Percentiles rank a stretch among this genome's conserved stretches.
Evolutionary conservation across 2,113 vertebrate species (phyloP).

Genomic region (Coptodon bakossiorum): DNA sequence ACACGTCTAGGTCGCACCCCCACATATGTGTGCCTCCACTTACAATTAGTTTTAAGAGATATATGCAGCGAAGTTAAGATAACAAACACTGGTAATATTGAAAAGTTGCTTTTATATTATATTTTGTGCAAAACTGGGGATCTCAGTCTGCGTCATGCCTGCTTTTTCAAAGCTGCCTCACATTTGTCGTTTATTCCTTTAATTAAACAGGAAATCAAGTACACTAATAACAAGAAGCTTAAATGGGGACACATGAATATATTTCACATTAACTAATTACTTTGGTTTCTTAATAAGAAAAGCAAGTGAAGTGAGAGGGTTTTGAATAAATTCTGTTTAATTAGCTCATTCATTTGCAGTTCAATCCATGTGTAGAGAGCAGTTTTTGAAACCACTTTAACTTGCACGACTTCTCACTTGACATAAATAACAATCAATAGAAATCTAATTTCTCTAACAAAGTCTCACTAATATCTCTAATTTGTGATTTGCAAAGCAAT

Average conservation of each 20-base stretch:
- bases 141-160: neutral
- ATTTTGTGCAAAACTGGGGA: neutral
- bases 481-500: neutral
- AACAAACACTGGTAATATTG: neutral
- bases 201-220: neutral
- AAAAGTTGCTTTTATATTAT: neutral
- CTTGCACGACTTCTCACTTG: neutral
- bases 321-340: neutral
- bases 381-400: neutral
- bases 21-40: neutral
- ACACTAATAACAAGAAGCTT: neutral
- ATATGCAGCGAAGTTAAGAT: neutral
- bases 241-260: neutral
- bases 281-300: neutral
- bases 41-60: neutral
- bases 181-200: neutral
- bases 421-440: neutral
- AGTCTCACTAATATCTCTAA: neutral
- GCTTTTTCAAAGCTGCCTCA: neutral
- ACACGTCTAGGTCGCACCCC: neutral
- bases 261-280: neutral
- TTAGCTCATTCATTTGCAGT: neutral
- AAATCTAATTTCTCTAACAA: neutral
- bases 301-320: neutral
- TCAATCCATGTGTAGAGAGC: neutral